Base-by-base conservation (phyloP, 2,113 vertebrate species). In the Pseudorectes ferrugineus region DNA sequence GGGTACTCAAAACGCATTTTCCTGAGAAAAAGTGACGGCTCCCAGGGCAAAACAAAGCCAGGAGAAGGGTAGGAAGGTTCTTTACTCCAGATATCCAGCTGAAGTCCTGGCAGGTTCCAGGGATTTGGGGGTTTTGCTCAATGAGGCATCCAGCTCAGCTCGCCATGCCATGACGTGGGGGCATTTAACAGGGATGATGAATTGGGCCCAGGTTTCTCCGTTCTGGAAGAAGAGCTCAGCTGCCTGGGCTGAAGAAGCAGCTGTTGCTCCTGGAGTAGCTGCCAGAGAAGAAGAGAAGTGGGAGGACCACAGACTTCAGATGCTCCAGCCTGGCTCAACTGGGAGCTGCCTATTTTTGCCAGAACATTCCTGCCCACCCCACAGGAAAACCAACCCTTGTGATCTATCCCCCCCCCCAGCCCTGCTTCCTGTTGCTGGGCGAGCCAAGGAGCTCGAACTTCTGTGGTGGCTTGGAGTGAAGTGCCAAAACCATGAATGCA, bases 91-190 rank as follows among this genome's bases (percentile, higher is more conserved):
- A n/a, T n/a, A 38, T 18, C 16, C 62, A 57, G 4, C 49, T 66
- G 71, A 82, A 55, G 9, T 17, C 12, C 51, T 48, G 45, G 19
- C 28, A 76, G 54, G 36, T 70, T 52, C 51, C 51, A 54, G 59
- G 52, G 54, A 21, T 38, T 20, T 19, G 33, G 36, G 40, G 20
- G 15, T 65, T 88, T 80, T 52, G 28, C 40, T 88, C 67, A 29
- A 8, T 4, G 29, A 87, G 33, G 19, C 80, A 54, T 23, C 35
- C 45, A 49, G 63, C 70, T 54, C 45, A 28, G 11, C n/a, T 36
- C 0, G 0, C 20, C 4, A 1, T 7, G 51, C 48, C 5, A 5
- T 25, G 82, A 42, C 0, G 0, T 5, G 66, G 31, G n/a, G 67
- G 5, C 42, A 54, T 38, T 95, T 76, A 73, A 16, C 42, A 62